phyloP scores from a whole-genome alignment of 2,113 vertebrate species.

The Ornithorhynchus anatinus region DNA sequence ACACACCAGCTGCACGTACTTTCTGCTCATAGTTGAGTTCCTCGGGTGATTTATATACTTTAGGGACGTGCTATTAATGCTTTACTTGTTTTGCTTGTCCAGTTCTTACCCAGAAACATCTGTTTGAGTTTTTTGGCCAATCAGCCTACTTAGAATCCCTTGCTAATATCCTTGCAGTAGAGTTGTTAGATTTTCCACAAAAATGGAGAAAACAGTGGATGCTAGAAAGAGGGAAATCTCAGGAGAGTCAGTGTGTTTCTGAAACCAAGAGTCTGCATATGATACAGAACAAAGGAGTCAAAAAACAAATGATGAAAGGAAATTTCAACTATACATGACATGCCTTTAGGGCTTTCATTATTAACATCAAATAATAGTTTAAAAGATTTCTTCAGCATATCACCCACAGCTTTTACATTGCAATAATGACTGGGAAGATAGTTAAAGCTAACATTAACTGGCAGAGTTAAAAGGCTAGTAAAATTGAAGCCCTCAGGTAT shows the following conservation, averaged over 20 bases:
- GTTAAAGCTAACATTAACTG: too few species aligned
- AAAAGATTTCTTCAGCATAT: too few species aligned
- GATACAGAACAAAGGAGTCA: too few species aligned
- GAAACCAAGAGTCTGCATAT: background rate
- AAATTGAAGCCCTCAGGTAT: too few species aligned
- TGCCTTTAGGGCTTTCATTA: too few species aligned
- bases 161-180: background rate
- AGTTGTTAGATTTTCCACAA: background rate
- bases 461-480: too few species aligned
- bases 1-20: slow-evolving; percentile 13
- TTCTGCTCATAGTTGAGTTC: background rate
- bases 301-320: too few species aligned
- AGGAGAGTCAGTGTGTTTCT: background rate
- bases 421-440: too few species aligned
- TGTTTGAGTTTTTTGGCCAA: background rate
- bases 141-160: background rate
- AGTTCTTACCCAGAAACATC: slow-evolving; percentile 39
- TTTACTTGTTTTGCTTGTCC: background rate
- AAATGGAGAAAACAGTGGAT: background rate
- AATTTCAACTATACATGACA: too few species aligned
- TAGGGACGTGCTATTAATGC: background rate
- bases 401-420: too few species aligned
- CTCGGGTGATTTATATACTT: background rate
- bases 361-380: too few species aligned
- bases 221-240: background rate